Evolutionary conservation across 37 sponge, comb jelly and placozoan genomes (phyloP), one percentile per base, ranked within the genome.

Genomic region (Crambe crambe): DNA sequence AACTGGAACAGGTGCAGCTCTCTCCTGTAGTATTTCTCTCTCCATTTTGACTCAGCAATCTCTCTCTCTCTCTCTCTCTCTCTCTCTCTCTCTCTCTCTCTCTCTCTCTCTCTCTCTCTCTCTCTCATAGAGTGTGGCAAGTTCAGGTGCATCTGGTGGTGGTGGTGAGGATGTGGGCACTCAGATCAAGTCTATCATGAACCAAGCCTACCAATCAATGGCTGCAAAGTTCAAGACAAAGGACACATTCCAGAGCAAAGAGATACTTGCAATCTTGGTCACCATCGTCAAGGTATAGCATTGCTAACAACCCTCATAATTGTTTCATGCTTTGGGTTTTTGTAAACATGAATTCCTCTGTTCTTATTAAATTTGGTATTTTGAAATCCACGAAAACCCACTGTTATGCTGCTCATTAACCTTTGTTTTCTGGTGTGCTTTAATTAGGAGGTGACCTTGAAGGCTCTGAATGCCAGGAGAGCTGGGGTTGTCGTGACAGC

Each of bases 111-210:
- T n/a, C n/a, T n/a, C n/a, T n/a, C n/a, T n/a, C n/a, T n/a, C n/a
- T n/a, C n/a, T n/a, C n/a, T n/a, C n/a, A n/a, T 59, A 83, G 76
- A 26, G 70, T 12, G 42, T 83, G 31, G 51, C 51, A 47, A 12
- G 10, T 47, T n/a, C n/a, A 58, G 20, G 59, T 23, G 6, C 66
- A 30, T 31, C 34, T 34, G 17, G 39, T 15, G 43, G 37, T 26
- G 76, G 76, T 3, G 20, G 22, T 1, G 79, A 80, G 64, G 95
- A 83, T 2, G 74, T 87, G 38, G 51, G 57, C 1, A 58, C 69
- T 31, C 80, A 89, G 81, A 87, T 95, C 35, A 95, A 95, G 90
- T 29, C 61, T 18, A 95, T 95, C 37, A 95, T 95, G 96, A 95
- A 92, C 83, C 75, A 83, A 29, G 57, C 80, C 34, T 95, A 80